Percentiles rank a stretch among this genome's conserved stretches.
Evolutionary conservation across 2,797 vertebrate species (phyloP).

Genomic region (Meda fulgida): DNA sequence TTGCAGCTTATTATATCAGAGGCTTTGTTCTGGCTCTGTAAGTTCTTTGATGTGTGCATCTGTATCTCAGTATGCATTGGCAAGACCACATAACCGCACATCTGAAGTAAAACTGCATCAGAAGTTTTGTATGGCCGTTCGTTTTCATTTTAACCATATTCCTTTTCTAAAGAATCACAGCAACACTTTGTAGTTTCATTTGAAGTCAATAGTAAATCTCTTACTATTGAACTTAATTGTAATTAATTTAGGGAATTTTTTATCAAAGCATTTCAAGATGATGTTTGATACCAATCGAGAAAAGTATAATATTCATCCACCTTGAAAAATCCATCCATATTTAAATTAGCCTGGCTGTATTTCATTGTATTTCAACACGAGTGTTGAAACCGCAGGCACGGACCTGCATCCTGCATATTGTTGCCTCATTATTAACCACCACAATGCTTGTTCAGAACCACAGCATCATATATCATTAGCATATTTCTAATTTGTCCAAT

Average conservation of each 20-base stretch:
- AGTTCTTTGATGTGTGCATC: constrained; percentile 6
- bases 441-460: background rate
- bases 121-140: background rate
- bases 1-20: background rate
- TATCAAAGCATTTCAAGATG: constrained; percentile 33
- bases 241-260: constrained; percentile 52
- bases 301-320: constrained; percentile 5
- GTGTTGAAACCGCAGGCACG: background rate
- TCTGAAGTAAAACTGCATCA: background rate
- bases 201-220: constrained; percentile 46
- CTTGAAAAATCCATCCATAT: constrained; percentile 34
- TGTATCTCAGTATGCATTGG: background rate
- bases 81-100: background rate
- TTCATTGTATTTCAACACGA: constrained; percentile 1
- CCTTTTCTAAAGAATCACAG: background rate
- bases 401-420: background rate
- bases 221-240: constrained; percentile 59
- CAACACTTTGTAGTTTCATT: constrained; percentile 21
- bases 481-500: background rate
- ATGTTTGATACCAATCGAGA: constrained; percentile 39
- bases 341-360: constrained; percentile 31
- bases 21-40: constrained; percentile 16
- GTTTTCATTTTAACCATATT: background rate
- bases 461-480: background rate
- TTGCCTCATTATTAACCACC: constrained; percentile 9